Evolutionary conservation across 2,797 vertebrate genomes (phyloP), one percentile per base, ranked within the genome.

Genomic region (Artibeus jamaicensis): DNA sequence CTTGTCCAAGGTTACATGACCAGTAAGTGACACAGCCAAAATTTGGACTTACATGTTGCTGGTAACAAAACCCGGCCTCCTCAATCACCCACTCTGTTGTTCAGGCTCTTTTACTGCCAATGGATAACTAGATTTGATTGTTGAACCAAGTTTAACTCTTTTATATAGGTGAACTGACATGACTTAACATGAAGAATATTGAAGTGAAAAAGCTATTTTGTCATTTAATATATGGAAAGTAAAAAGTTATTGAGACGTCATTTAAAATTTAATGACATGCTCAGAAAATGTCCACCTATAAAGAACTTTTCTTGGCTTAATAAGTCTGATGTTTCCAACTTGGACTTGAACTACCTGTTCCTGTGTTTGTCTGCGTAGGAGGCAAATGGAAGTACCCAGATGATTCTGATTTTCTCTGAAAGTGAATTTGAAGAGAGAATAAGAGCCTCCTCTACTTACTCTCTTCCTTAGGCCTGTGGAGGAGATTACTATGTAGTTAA

Each of bases 381-480:
- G 34, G 7, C 55, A 86, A 95, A 74, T 53, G 22, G 29, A 86
- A 85, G 24, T 87, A 39, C 9, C 29, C 50, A n/a, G 1, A 0
- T 29, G 9, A 70, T 94, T 93, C 21, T 89, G 59, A n/a, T 91
- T 94, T 94, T 82, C 46, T 88, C 78, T 85, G 53, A 21, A 81
- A 50, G 16, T 46, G 65, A 91, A 48, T 90, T n/a, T 14, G 91
- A 50, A 57, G 46, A 91, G 37, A 79, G 11, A 78, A 62, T 22
- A 74, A 76, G n/a, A 65, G 29, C 15, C 6, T 46, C 22, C 26
- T 76, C 57, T 76, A 6, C 4, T 59, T 44, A 55, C 89, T 32
- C 50, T 68, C n/a, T 50, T 68, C 9, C 15, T 62, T 70, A 32
- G 37, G n/a, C 5, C n/a, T 22, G 68, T 24, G 12, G 29, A 46